Evolutionary conservation across 2,797 vertebrate species (phyloP).

Genomic region (Tapirus indicus): DNA sequence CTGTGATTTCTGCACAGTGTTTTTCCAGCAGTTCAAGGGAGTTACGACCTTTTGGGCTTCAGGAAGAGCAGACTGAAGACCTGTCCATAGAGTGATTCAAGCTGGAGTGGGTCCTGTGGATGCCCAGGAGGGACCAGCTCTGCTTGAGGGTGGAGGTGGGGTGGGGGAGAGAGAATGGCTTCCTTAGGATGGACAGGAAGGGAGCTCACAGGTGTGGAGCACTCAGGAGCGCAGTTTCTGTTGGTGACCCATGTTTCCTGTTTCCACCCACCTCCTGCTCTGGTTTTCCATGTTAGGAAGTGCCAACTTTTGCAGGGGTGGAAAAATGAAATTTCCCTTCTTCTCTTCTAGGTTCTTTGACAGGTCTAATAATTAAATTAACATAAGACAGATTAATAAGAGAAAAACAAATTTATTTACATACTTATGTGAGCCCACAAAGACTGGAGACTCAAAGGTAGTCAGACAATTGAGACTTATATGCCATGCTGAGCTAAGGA

Average conservation of each 20-base stretch:
- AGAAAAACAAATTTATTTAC: no score
- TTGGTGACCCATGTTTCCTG: neutral
- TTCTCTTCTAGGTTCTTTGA: no score
- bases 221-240: neutral
- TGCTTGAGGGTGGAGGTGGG: neutral
- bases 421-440: no score
- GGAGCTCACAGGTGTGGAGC: neutral
- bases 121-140: neutral
- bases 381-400: no score
- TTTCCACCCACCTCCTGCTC: neutral
- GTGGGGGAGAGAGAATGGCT: neutral
- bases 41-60: neutral
- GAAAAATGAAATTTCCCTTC: no score
- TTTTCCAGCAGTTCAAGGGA: conserved; percentile 45
- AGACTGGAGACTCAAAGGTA: no score
- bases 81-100: neutral
- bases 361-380: no score
- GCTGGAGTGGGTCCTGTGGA: neutral
- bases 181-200: no score
- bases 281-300: neutral
- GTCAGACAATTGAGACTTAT: no score
- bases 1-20: conserved; percentile 37
- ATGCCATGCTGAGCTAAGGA: no score
- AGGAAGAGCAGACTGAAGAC: neutral
- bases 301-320: neutral